phyloP scores from a whole-genome alignment of 2,797 vertebrate species.

The Onychomys arenicola region DNA sequence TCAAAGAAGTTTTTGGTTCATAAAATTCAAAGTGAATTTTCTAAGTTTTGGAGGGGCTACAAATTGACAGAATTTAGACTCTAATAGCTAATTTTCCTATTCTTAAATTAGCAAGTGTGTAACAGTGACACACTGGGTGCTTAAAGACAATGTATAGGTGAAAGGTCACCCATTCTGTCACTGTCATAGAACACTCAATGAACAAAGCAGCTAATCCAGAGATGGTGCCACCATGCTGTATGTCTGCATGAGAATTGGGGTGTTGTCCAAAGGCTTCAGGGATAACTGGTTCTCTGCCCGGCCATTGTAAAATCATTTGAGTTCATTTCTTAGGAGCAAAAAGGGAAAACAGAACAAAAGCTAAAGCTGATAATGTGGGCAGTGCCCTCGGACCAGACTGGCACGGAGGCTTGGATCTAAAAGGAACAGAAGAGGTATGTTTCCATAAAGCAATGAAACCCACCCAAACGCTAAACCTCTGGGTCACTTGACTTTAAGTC shows the following conservation, averaged over 20 bases:
- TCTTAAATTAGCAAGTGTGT: background rate
- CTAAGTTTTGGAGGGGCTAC: background rate
- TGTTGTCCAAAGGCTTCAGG: conserved; percentile 21
- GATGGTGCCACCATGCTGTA: background rate
- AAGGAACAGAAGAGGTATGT: conserved; percentile 91
- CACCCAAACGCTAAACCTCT: background rate
- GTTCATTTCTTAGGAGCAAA: conserved; percentile 72
- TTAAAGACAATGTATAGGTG: background rate
- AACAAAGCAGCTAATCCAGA: background rate
- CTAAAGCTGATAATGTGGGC: conserved; percentile 86
- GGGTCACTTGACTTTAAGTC: conserved; percentile 7
- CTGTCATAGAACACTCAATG: background rate
- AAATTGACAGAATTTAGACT: conserved; percentile 45
- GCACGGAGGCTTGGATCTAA: conserved; percentile 93
- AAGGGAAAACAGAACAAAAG: conserved; percentile 68
- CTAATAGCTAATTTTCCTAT: background rate
- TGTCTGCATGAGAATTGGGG: background rate
- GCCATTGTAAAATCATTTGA: background rate
- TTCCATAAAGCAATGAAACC: background rate
- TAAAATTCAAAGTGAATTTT: conserved; percentile 57
- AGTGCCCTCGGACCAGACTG: conserved; percentile 98
- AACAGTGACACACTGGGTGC: background rate
- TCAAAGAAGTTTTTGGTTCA: background rate
- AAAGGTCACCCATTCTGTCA: background rate
- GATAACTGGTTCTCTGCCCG: background rate